phyloP scores from a whole-genome alignment of 2,888 invertebrate genomes.

The Acleris literana region DNA sequence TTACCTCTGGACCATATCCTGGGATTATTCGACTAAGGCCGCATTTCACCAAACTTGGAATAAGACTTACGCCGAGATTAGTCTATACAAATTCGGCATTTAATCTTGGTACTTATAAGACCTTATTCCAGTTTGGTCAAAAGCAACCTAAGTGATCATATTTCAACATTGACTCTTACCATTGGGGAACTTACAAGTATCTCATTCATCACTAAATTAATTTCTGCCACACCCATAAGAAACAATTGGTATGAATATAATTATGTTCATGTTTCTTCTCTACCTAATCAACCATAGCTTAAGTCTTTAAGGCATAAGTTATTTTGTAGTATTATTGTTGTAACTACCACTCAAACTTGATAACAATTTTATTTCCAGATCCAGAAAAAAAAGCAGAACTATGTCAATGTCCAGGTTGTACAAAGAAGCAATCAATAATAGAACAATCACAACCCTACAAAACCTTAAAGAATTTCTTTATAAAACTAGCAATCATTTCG shows the following conservation, averaged over 20 bases:
- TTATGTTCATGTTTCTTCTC: not conserved
- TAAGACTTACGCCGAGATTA: no score
- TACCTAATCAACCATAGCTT: no score
- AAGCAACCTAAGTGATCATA: no score
- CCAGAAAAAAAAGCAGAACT: constrained; percentile 88
- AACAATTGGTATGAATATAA: not conserved
- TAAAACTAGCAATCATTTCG: constrained; percentile 89
- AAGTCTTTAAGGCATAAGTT: no score
- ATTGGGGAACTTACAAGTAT: not conserved
- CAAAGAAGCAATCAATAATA: constrained; percentile 91
- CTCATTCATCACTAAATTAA: not conserved
- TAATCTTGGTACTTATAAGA: no score
- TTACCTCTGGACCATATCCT: not conserved
- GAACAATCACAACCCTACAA: constrained; percentile 95
- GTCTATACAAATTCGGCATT: no score
- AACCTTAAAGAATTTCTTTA: constrained; percentile 90
- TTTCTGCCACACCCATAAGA: constrained; percentile 1
- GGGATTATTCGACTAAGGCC: no score
- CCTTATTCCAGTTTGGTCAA: no score
- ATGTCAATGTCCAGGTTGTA: constrained; percentile 96
- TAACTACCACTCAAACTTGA: no score
- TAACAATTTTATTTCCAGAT: constrained; percentile 80
- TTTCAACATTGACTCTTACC: not conserved
- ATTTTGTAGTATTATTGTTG: no score
- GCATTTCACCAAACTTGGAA: no score